Base-by-base conservation (phyloP, 2,113 vertebrate genomes). In the Blennius ocellaris region DNA sequence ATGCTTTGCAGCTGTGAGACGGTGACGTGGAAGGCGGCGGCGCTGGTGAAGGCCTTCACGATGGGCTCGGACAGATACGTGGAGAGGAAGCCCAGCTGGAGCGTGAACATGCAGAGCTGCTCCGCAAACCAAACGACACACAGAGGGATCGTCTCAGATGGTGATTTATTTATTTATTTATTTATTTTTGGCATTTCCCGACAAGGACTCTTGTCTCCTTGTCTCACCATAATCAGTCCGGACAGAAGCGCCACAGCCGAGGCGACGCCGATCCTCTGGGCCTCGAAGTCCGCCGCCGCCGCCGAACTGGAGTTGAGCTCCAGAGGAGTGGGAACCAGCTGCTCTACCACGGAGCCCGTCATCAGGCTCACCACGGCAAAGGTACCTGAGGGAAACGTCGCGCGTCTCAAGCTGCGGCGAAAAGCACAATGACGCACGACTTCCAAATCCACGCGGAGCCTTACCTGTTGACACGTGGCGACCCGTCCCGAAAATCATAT, bases 341-440 rank as follows among this genome's bases (percentile, higher is more conserved):
- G 94, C 84, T 97, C 95, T 53, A 97, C 95, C 2, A 95, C 94
- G 0, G 96, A 95, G 69, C 96, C 96, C 0, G 96, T 96, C 96
- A 97, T 97, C 61, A 97, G 92, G 70, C 96, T 97, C 69, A 97
- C 91, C 6, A 97, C 95, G 30, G 96, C 96, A 90, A 97, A 97
- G 11, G 96, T 97, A 86, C 96, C 96, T 97, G 80, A 40, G 14
- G 12, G 62, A 63, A 17, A 61, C 11, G 15, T 5, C 11, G 10
- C 7, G 40, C 12, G 21, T 37, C 8, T 78, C 71, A 77, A 77
- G 44, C 58, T 12, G 11, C 40, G 51, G 39, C 16, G 10, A 11
- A 65, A n/a, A 58, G 67, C 15, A 10, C 5, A 8, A 38, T 36
- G 51, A 8, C 12, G 49, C 41, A 41, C 14, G 0, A 3, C 38